Percentiles rank a stretch among this genome's conserved stretches.
phyloP scores from a whole-genome alignment of 1,140 invertebrate genomes.

The Zaprionus inermis region DNA sequence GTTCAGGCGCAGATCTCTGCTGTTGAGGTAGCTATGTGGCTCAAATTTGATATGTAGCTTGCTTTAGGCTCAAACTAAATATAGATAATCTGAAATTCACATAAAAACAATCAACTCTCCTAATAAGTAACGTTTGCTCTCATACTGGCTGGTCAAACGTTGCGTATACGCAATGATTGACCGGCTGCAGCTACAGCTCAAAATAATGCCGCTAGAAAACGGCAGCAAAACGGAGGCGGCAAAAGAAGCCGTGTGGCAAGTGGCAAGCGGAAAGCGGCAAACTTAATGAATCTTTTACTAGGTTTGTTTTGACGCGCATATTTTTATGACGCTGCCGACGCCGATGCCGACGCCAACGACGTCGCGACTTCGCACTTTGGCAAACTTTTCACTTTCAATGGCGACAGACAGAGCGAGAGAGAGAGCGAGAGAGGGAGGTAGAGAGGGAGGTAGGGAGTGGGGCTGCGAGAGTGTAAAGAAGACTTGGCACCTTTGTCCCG shows the following conservation, averaged over 20 bases:
- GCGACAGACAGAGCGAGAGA: slow-evolving; percentile 13
- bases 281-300: slow-evolving; percentile 74
- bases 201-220: neutral
- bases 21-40: too few species aligned
- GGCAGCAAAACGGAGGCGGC: neutral
- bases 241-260: slow-evolving; percentile 4
- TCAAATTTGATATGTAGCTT: too few species aligned
- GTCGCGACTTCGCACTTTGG: slow-evolving; percentile 69
- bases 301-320: slow-evolving; percentile 62
- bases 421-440: neutral
- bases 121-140: neutral
- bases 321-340: slow-evolving; percentile 41
- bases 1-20: neutral
- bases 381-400: slow-evolving; percentile 83
- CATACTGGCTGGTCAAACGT: neutral
- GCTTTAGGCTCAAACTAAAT: neutral
- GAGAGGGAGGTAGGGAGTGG: neutral
- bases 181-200: slow-evolving; percentile 2
- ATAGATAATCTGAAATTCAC: neutral
- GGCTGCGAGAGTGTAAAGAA: slow-evolving; percentile 26
- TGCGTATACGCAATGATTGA: slow-evolving; percentile 38
- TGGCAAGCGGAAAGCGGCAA: slow-evolving; percentile 39
- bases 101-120: neutral
- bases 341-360: neutral
- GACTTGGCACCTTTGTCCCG: slow-evolving; percentile 71